Percentiles rank a stretch among this genome's conserved stretches.
phyloP scores from a whole-genome alignment of 35 echinoderm and acorn worm species.

The Strongylocentrotus purpuratus region DNA sequence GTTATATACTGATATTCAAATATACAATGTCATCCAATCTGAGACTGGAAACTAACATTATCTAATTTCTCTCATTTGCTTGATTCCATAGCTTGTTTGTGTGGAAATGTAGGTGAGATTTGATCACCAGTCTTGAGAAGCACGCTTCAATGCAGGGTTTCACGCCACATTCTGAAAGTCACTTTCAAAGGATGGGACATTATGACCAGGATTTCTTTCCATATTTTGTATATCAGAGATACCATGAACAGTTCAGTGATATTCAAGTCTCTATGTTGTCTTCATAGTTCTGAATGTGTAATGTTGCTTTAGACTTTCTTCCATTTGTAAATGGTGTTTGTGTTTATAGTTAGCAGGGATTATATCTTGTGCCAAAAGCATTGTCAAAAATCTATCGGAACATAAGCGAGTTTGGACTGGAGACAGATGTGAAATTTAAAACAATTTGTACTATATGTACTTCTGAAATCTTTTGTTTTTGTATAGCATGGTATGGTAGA shows the following conservation, averaged over 20 bases:
- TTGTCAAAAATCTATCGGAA: not conserved
- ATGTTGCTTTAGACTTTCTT: not conserved
- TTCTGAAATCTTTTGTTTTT: not conserved
- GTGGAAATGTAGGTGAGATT: slow-evolving; percentile 71
- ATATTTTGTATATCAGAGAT: not conserved
- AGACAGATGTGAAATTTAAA: not conserved
- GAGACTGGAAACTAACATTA: not conserved
- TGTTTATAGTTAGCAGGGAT: not conserved
- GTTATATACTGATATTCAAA: not conserved
- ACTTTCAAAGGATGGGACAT: not conserved
- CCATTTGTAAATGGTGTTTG: not conserved
- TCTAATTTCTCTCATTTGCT: not conserved
- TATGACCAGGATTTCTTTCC: not conserved
- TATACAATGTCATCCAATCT: not conserved
- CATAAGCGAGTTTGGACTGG: not conserved
- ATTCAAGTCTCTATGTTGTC: not conserved
- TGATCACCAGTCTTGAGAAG: not conserved
- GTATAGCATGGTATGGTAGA: not conserved
- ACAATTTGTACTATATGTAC: slow-evolving; percentile 1
- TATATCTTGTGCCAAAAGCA: not conserved
- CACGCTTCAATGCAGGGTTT: slow-evolving; percentile 22
- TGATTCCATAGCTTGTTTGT: slow-evolving; percentile 66
- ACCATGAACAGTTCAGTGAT: not conserved
- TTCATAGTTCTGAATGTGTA: not conserved
- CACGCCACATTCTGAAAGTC: not conserved